phyloP scores from a whole-genome alignment of 64 coral and sea anemone genomes.

The Stichodactyla helianthus region DNA sequence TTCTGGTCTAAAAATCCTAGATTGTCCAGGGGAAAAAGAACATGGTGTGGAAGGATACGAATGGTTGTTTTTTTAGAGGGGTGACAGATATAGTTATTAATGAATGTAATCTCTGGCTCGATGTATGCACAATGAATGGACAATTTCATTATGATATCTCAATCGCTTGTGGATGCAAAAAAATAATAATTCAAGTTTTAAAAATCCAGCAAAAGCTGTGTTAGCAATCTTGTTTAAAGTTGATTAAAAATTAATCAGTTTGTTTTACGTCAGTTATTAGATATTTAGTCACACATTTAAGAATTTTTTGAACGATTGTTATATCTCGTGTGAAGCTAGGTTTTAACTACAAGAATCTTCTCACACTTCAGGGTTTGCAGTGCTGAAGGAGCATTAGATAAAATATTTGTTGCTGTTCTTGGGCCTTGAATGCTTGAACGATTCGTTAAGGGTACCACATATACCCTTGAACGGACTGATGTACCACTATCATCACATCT shows the following conservation, averaged over 20 bases:
- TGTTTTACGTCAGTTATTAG: not conserved
- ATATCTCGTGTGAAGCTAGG: not conserved
- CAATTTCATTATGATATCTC: not conserved
- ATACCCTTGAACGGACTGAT: not conserved
- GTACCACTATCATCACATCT: not conserved
- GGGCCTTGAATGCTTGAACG: not conserved
- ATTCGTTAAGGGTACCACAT: not conserved
- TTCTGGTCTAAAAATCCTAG: too few relatives aligned
- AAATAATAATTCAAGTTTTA: not conserved
- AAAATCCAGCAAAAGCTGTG: constrained; percentile 5
- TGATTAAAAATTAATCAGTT: constrained; percentile 13
- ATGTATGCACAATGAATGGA: not conserved
- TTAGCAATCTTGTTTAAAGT: not conserved
- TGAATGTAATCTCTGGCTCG: not conserved
- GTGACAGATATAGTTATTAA: not conserved
- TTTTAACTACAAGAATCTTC: not conserved
- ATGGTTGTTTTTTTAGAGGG: not conserved
- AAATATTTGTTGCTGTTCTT: not conserved
- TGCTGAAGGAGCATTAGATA: not conserved
- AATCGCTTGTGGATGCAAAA: not conserved
- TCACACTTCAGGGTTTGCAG: not conserved
- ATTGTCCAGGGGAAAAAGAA: too few relatives aligned
- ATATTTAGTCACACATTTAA: not conserved
- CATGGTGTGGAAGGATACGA: not conserved
- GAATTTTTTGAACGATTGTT: not conserved